Conservation (phyloP, 2,797 vertebrate species). For the Mormyrus hasselquistii region DNA sequence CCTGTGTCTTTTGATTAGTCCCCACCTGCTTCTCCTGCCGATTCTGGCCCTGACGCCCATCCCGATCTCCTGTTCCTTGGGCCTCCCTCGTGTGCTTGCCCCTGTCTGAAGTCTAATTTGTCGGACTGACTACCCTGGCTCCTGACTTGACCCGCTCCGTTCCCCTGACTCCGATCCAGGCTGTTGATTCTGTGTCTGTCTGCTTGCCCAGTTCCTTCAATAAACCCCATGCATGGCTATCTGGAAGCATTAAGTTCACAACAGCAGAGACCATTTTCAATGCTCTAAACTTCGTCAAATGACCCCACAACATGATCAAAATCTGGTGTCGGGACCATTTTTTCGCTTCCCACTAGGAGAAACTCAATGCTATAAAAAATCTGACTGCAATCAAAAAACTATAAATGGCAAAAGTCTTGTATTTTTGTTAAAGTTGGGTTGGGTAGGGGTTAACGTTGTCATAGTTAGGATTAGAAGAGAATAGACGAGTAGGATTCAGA, state of each 20-base stretch:
- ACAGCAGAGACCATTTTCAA: neutral
- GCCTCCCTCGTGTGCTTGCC: no score
- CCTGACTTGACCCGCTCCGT: neutral
- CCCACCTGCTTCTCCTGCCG: neutral
- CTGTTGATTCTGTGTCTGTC: neutral
- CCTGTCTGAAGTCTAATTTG: neutral
- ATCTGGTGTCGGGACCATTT: neutral
- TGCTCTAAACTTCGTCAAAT: neutral
- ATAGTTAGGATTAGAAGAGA: neutral
- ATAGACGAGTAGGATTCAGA: neutral
- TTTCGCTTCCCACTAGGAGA: neutral
- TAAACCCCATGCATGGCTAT: neutral
- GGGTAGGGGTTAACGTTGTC: neutral
- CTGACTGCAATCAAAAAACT: neutral
- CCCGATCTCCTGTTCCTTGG: neutral
- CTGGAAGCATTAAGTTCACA: neutral
- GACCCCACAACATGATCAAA: neutral
- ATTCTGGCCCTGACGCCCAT: neutral
- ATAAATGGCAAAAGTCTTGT: neutral
- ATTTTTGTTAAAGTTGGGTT: neutral
- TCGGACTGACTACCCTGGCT: neutral
- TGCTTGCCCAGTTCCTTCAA: neutral
- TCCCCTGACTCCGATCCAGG: no score
- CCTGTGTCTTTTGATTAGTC: neutral
- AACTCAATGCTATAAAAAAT: neutral